Conservation (phyloP, 1,140 invertebrate species). For the Cherax quadricarinatus region DNA sequence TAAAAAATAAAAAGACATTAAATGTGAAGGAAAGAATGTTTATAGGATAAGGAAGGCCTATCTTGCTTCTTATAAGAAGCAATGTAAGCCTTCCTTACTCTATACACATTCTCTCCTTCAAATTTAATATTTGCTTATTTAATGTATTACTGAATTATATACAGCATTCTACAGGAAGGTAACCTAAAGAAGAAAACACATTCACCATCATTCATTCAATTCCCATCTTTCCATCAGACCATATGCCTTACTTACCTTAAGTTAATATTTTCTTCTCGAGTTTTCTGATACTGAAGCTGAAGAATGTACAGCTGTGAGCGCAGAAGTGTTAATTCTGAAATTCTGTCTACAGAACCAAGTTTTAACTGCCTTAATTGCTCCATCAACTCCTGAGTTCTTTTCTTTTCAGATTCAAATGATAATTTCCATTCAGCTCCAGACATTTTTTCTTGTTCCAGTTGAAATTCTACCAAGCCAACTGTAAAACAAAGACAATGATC, state of each 20-base stretch:
- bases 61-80: no score
- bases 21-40: no score
- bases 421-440: slow-evolving; percentile 48
- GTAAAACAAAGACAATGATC: background rate
- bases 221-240: no score
- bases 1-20: no score
- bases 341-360: slow-evolving; percentile 23
- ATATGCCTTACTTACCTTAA: slow-evolving; percentile 7
- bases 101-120: no score
- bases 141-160: no score
- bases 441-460: slow-evolving; percentile 48
- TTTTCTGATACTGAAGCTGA: slow-evolving; percentile 30
- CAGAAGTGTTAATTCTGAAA: slow-evolving; percentile 39
- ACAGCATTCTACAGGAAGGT: no score
- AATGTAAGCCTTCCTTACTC: no score
- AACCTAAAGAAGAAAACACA: no score
- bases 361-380: slow-evolving; percentile 49
- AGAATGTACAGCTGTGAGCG: slow-evolving; percentile 41
- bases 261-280: slow-evolving; percentile 43
- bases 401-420: slow-evolving; percentile 38
- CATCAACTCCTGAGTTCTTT: slow-evolving; percentile 4
- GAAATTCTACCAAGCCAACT: slow-evolving; percentile 39
- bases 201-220: no score
- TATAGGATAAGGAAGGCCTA: no score
- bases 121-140: no score